phyloP scores from a whole-genome alignment of 2,797 vertebrate species.

The Corythornis leucogaster region DNA sequence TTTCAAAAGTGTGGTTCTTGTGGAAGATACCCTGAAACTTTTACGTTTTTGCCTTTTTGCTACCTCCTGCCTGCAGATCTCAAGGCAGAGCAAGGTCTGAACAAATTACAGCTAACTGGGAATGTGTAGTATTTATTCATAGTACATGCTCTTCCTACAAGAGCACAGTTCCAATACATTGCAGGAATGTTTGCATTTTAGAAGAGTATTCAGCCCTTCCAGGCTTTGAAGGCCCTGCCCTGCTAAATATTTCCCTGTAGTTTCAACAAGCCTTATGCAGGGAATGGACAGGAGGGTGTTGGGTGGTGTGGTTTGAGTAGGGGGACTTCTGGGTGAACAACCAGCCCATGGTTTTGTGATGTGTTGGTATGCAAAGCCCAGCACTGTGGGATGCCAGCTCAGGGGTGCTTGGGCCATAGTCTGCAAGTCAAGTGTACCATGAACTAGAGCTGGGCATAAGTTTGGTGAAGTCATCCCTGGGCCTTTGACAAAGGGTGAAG shows the following conservation, averaged over 20 bases:
- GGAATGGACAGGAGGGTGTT: not conserved
- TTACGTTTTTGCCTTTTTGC: not conserved
- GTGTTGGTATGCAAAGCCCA: not conserved
- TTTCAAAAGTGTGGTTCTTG: not conserved
- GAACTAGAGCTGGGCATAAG: not conserved
- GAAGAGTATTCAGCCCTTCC: not conserved
- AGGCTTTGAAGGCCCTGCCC: not conserved
- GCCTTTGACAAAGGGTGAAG: not conserved
- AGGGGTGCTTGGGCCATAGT: not conserved
- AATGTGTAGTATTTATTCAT: not conserved
- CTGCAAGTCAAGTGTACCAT: not conserved
- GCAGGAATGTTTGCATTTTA: not conserved
- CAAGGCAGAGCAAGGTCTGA: not conserved
- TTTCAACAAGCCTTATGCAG: not conserved
- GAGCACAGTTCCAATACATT: not conserved
- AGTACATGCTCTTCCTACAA: not conserved
- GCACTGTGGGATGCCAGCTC: not conserved
- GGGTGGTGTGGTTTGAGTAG: not conserved
- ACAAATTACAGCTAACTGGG: not conserved
- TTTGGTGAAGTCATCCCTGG: not conserved
- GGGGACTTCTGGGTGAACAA: not conserved
- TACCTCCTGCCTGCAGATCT: not conserved
- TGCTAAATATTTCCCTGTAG: not conserved
- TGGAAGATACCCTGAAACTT: not conserved
- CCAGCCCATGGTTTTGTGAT: not conserved